Conservation (phyloP, 2,113 vertebrate genomes). For the Poecilia latipinna region DNA sequence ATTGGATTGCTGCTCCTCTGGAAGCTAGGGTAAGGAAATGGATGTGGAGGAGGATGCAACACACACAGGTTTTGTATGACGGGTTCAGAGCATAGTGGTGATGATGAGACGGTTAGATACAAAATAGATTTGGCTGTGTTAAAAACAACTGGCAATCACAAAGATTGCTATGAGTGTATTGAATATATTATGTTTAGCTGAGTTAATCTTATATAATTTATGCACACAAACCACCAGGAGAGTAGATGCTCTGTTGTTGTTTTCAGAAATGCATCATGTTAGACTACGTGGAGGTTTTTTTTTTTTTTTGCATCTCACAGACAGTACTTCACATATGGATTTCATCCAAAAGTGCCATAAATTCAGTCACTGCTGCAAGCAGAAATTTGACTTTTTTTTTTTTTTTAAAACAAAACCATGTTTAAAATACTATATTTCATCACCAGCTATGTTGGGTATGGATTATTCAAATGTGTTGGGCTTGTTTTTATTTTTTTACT, state of each 20-base stretch:
- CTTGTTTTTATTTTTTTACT: not conserved
- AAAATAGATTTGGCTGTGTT: constrained; percentile 23
- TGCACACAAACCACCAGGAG: not conserved
- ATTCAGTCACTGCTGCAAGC: not conserved
- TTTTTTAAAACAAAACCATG: not conserved
- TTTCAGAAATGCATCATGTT: not conserved
- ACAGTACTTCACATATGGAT: not conserved
- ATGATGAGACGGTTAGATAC: constrained; percentile 43
- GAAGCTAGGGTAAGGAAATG: constrained; percentile 48
- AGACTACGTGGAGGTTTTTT: not conserved
- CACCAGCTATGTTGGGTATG: not conserved
- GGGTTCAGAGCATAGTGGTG: constrained; percentile 40
- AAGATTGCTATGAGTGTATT: constrained; percentile 8
- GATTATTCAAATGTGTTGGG: not conserved
- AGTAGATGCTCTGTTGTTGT: not conserved
- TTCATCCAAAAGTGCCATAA: not conserved
- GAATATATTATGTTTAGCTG: constrained; percentile 18
- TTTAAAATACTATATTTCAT: not conserved
- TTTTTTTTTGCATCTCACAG: not conserved
- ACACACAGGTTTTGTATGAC: constrained; percentile 57
- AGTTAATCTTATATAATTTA: not conserved
- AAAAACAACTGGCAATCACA: constrained; percentile 36
- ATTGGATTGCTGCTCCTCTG: constrained; percentile 53
- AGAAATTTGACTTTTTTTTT: not conserved
- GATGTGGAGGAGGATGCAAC: constrained; percentile 57